Percentiles rank a stretch among this genome's conserved stretches.
These are phyloP conservation scores for Tinea semifulvella DNA, from an alignment of 2,888 invertebrate genomes.

Conservation along the genomic window DNA sequence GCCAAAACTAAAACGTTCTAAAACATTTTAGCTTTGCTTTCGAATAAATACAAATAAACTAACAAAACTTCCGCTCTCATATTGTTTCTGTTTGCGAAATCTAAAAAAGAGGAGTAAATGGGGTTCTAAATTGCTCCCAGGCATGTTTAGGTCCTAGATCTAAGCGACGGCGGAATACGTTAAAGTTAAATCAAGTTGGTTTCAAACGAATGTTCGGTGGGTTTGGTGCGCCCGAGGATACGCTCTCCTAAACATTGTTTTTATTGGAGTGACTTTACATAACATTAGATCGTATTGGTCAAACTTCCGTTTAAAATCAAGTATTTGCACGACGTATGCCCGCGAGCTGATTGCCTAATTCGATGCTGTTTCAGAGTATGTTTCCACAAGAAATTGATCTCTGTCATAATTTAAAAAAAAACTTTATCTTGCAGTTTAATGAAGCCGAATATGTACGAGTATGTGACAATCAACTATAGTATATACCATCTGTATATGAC, in stretches of 20 bases:
- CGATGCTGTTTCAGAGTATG: too few relatives aligned
- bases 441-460: too few relatives aligned
- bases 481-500: too few relatives aligned
- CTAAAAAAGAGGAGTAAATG: neutral
- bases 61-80: neutral
- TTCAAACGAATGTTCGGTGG: neutral
- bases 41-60: neutral
- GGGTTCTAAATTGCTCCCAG: neutral
- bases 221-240: neutral
- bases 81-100: conserved; percentile 4
- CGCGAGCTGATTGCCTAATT: too few relatives aligned
- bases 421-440: too few relatives aligned
- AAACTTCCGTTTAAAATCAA: conserved; percentile 1
- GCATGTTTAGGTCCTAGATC: conserved; percentile 3
- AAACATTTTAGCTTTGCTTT: too few relatives aligned
- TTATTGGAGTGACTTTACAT: neutral
- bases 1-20: too few relatives aligned
- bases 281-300: neutral
- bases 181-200: neutral
- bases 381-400: too few relatives aligned
- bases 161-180: neutral
- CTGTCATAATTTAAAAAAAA: too few relatives aligned
- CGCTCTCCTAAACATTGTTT: neutral
- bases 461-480: too few relatives aligned
- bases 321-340: neutral